Percentiles rank a stretch among this genome's conserved stretches.
Conservation (phyloP, 92 coral and sea anemone species). For the Porites cylindrica region DNA sequence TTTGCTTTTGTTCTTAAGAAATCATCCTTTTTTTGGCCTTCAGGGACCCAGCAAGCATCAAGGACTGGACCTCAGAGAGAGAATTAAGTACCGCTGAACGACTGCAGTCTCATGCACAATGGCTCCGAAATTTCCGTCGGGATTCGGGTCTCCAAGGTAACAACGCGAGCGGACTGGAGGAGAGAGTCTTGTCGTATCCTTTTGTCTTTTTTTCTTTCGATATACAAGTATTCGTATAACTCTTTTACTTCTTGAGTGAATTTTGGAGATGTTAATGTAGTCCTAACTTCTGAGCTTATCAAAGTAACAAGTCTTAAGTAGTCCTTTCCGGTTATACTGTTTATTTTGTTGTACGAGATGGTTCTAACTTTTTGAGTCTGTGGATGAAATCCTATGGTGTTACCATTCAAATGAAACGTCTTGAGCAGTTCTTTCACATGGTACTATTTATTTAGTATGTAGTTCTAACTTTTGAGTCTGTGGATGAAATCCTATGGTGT, state of each 20-base stretch:
- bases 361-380: too few relatives aligned
- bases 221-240: not conserved
- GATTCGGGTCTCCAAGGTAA: constrained; percentile 72
- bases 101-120: constrained; percentile 89
- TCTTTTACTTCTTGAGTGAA: not conserved
- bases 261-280: not conserved
- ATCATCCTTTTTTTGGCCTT: not conserved
- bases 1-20: not conserved
- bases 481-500: too few relatives aligned
- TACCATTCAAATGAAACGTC: too few relatives aligned
- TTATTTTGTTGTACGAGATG: too few relatives aligned
- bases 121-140: constrained; percentile 95
- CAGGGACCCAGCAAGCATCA: constrained; percentile 63
- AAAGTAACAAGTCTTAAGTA: too few relatives aligned
- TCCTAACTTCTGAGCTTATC: too few relatives aligned
- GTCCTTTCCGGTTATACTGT: too few relatives aligned
- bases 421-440: too few relatives aligned
- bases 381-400: too few relatives aligned
- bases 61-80: constrained; percentile 87
- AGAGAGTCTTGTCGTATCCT: constrained; percentile 59
- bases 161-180: constrained; percentile 52
- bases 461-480: too few relatives aligned
- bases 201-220: not conserved
- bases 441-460: too few relatives aligned
- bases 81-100: constrained; percentile 88